Base-by-base conservation (phyloP, 1,140 invertebrate genomes). In the Pseudomyrmex flavicornis region DNA sequence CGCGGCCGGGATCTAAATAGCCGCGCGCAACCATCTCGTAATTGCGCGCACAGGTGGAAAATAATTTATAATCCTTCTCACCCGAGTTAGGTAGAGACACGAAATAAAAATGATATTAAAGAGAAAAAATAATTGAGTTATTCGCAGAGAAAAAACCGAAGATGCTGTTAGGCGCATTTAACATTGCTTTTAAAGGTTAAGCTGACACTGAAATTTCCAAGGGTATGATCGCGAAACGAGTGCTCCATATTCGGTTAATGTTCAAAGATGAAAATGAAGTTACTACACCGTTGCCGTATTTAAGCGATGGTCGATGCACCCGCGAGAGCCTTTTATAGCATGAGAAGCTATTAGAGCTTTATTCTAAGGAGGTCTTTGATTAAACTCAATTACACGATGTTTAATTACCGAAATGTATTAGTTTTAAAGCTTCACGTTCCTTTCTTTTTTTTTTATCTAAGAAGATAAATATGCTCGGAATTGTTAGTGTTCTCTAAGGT, bases 241-340 rank as follows among this genome's bases (percentile, higher is more conserved):
- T 20, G 17, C 66, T 20, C 54, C 48, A 72, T 72, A 72, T 72
- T 70, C 54, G 66, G 62, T 68, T 77, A 56, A 77, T 56, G 50
- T 13, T 79, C 76, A 70, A 79, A 79, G 76, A 52, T 72, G 66
- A 48, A 80, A 80, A 80, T n/a, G 66, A 80, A 80, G 22, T 80
- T 80, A 80, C 22, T 54, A 69, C 65, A 80, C 70, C 56, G 76
- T 80, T 80, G 69, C 44, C 59, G 50, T 48, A 72, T 12, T 72
- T 72, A 80, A 66, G 22, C 20, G 44, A 26, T 70, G 59, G 44
- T 59, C 54, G 22, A 52, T 63, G 66, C 48, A 80, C 54, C 59
- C 35, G 35, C 35, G 10, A 72, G n/a, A 61, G 20, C 52, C 65
- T 79, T 80, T 72, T 15, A 54, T 50, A 26, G 8, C 26, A 76